Base-by-base conservation (phyloP, 2,797 vertebrate species). In the Tapera naevia region DNA sequence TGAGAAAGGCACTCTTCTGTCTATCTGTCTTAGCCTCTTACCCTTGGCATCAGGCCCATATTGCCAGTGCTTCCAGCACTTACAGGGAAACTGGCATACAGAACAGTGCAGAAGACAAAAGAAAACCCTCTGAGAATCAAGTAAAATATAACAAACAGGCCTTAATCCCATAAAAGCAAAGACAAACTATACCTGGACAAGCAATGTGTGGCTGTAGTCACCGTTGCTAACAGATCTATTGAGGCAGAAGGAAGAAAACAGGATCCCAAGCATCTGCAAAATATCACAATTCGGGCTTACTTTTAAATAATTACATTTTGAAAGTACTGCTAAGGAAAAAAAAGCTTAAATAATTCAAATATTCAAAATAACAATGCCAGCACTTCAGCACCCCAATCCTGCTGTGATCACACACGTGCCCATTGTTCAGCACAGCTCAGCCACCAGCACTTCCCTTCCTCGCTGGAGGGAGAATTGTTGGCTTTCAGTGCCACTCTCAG, bases 401-500 rank as follows among this genome's bases (percentile, higher is more conserved):
- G 71, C 54, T 72, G 66, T 9, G 66, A 45, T n/a, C 10, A 7
- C 8, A 6, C 57, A 35, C 1, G 0, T 7, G 2, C 1, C 1
- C 22, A 3, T 9, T 46, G 37, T 25, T 0, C 0, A 76, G 58
- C 65, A n/a, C 18, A 27, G 76, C 60, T 51, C 62, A 30, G 28
- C 33, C 3, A 0, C 28, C 0, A 0, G 41, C 78, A 65, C 74
- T 4, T 86, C 54, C 70, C 60, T 32, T 74, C 48, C 53, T 67
- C 25, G 5, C 28, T 66, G 53, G 22, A 64, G 67, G 30, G 12
- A 80, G 37, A 76, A 51, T 23, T 54, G 35, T 45, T 90, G 73
- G 71, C 51, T 71, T 51, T 32, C 66, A 86, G 48, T 75, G 88
- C 70, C 76, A 51, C 30, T 79, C 78, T 87, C 91, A 93, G 86